phyloP scores from a whole-genome alignment of 2,888 invertebrate genomes.

The Leucophenga montana region DNA sequence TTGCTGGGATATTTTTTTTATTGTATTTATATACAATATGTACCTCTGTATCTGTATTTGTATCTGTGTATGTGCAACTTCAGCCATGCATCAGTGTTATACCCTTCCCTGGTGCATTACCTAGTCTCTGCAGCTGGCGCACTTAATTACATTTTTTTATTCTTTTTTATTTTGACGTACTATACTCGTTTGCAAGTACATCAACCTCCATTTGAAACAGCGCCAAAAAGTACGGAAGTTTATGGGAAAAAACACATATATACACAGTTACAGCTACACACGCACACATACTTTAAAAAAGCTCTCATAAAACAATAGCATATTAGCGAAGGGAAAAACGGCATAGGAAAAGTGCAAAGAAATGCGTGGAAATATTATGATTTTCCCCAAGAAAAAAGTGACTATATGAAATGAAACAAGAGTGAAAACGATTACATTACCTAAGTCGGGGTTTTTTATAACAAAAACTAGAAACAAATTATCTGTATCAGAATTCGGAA shows the following conservation, averaged over 20 bases:
- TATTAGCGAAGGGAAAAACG: neutral
- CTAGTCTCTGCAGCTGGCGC: neutral
- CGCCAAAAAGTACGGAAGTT: constrained; percentile 3
- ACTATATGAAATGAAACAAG: neutral
- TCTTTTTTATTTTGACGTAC: neutral
- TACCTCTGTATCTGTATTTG: no score
- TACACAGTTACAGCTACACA: no score
- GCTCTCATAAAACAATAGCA: neutral
- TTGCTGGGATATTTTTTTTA: neutral
- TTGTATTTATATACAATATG: no score
- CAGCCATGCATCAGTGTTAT: neutral
- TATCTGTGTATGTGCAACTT: no score
- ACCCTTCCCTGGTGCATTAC: no score
- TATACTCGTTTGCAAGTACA: no score
- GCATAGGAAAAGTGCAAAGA: neutral
- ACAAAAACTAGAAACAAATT: no score
- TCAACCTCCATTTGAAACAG: neutral
- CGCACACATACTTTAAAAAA: no score
- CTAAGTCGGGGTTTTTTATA: no score
- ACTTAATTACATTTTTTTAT: constrained; percentile 10
- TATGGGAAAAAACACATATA: neutral
- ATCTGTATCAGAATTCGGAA: no score
- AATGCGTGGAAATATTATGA: neutral
- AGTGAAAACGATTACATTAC: neutral
- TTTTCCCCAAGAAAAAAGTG: neutral